Percentiles rank a stretch among this genome's conserved stretches.
These are phyloP conservation scores for Drosophila quinaria DNA, from an alignment of 2,888 invertebrate genomes.

Conservation along the genomic window DNA sequence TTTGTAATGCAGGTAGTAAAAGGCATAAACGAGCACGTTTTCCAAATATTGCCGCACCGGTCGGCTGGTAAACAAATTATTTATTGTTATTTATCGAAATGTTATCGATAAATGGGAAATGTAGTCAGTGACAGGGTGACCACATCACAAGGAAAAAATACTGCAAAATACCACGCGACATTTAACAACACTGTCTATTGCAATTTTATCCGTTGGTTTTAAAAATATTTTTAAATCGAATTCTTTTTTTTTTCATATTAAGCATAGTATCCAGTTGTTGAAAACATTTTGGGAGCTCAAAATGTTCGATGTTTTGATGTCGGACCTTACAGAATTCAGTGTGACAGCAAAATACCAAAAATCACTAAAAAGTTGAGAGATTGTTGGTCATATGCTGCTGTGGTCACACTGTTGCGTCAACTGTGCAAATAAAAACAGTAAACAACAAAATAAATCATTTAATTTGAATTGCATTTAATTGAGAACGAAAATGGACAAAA, in stretches of 20 bases:
- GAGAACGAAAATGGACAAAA: too few relatives aligned
- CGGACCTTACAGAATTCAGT: too few relatives aligned
- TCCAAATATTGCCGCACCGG: slow-evolving; percentile 50
- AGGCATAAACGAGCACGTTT: slow-evolving; percentile 11
- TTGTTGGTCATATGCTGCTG: too few relatives aligned
- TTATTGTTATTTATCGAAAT: slow-evolving; percentile 37
- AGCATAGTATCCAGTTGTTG: too few relatives aligned
- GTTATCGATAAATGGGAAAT: slow-evolving; percentile 35
- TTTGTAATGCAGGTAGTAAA: slow-evolving; percentile 39
- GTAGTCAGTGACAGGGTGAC: slow-evolving; percentile 24
- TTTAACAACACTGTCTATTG: slow-evolving; percentile 6
- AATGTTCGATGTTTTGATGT: too few relatives aligned
- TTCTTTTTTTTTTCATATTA: background rate
- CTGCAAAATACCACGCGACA: slow-evolving; percentile 2
- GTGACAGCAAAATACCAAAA: too few relatives aligned
- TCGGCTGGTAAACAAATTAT: slow-evolving; percentile 59
- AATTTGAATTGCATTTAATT: too few relatives aligned
- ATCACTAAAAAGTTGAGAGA: too few relatives aligned
- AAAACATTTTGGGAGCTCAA: too few relatives aligned
- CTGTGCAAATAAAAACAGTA: too few relatives aligned
- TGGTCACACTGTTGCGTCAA: too few relatives aligned
- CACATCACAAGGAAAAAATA: background rate
- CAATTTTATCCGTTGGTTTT: background rate
- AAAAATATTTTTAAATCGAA: background rate
- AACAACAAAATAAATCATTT: too few relatives aligned